Base-by-base conservation (phyloP, 2,797 vertebrate species). In the Babyrousa celebensis region DNA sequence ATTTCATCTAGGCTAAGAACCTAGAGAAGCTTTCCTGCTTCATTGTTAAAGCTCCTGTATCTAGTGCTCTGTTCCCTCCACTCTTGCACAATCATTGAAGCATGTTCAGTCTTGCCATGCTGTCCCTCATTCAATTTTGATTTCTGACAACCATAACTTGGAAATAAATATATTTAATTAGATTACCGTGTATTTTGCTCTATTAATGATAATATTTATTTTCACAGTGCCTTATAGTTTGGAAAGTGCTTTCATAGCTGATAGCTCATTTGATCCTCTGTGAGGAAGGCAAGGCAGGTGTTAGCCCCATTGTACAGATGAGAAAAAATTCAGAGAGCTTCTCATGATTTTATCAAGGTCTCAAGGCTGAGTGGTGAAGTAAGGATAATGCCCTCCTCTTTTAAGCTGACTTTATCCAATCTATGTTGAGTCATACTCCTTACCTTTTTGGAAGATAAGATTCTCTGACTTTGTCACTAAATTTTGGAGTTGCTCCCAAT, bases 1-100 rank as follows among this genome's bases (percentile, higher is more conserved):
- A 58, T 84, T 96, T 95, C 68, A 79, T 68, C 36, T n/a, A 62
- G 92, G n/a, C 63, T 84, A 89, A 91, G 90, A 94, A 88, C 54
- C 43, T 60, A 29, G 77, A 92, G 77, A 87, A 92, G 48, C 72
- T 60, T 78, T 48, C 21, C 62, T 97, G 7, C 67, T 84, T 95
- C 62, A 32, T 58, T 86, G 16, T 65, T 23, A 68, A 54, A 88
- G 29, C 74, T 36, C 14, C 32, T 25, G 23, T 3, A 36, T 58
- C 52, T 78, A 74, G 52, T 83, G 32, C 71, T 91, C 74, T 27
- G 25, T 92, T 40, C 60, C 25, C 29, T 83, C 25, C 92, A 78
- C 21, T 32, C 43, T 29, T 85, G 11, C 84, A 72, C 56, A 77
- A 23, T 89, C 74, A 58, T 5, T 77, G 62, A 67, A 1, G 1